Conservation (phyloP, 2,797 vertebrate species). For the Coccyzus lansbergi region DNA sequence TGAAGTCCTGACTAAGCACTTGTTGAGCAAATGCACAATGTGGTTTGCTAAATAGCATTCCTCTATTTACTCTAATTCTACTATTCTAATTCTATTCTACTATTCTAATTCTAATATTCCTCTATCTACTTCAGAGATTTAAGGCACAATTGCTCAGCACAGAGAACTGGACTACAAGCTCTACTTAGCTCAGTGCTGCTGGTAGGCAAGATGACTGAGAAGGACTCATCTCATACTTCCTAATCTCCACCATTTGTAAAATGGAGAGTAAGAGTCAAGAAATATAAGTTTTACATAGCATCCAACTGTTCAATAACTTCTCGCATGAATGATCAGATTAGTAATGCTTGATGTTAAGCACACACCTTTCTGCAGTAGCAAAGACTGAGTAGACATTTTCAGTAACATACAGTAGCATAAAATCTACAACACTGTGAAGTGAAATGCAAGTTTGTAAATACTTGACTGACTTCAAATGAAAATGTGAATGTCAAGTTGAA, state of each 20-base stretch:
- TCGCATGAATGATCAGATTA: not conserved
- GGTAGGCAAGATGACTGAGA: not conserved
- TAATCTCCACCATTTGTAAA: not conserved
- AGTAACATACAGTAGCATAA: not conserved
- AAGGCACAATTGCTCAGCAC: not conserved
- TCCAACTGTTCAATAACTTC: not conserved
- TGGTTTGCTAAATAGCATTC: not conserved
- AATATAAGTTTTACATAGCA: not conserved
- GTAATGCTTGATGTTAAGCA: not conserved
- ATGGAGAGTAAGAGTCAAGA: not conserved
- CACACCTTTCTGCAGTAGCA: not conserved
- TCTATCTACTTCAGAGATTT: not conserved
- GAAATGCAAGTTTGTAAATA: not conserved
- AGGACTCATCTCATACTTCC: not conserved
- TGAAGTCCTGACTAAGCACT: not conserved
- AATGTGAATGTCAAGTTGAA: not conserved
- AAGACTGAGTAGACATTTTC: not conserved
- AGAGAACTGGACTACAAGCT: not conserved
- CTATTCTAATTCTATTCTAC: too few relatives aligned
- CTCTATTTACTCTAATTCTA: too few relatives aligned
- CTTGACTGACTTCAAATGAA: not conserved
- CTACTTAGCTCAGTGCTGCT: not conserved
- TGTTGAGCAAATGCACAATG: accelerated
- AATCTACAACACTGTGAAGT: not conserved
- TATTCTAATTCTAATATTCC: too few relatives aligned